Percentiles rank a stretch among this genome's conserved stretches.
These are phyloP conservation scores for Caiman crocodilus DNA, from an alignment of 2,797 vertebrate species.

Conservation along the genomic window DNA sequence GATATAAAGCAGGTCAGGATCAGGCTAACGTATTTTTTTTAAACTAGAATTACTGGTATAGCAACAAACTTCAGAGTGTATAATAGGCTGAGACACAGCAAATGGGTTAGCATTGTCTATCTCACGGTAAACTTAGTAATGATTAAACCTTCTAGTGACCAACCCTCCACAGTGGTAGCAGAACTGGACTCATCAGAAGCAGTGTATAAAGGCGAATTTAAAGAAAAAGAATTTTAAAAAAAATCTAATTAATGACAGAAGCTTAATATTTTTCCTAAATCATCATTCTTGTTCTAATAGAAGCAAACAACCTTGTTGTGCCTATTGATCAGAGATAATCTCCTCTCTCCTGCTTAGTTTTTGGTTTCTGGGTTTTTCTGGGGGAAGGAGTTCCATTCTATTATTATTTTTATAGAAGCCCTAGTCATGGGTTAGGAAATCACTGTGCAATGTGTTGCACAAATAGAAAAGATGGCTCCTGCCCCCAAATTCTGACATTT, in stretches of 20 bases:
- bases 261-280: slow-evolving; percentile 21
- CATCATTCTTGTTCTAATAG: not conserved
- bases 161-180: slow-evolving; percentile 31
- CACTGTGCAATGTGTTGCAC: slow-evolving; percentile 24
- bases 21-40: not conserved
- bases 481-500: slow-evolving; percentile 61
- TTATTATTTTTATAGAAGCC: slow-evolving; percentile 63
- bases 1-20: not conserved
- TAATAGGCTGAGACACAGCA: not conserved
- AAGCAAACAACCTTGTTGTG: not conserved
- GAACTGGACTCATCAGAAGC: not conserved
- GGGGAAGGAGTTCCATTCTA: slow-evolving; percentile 54
- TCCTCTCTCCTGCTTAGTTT: not conserved
- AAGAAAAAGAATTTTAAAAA: not conserved
- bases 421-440: slow-evolving; percentile 29
- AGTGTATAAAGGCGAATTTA: slow-evolving; percentile 23
- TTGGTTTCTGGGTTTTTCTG: not conserved
- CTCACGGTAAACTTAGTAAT: not conserved
- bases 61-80: not conserved
- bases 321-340: slow-evolving; percentile 30
- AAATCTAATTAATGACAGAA: slow-evolving; percentile 11
- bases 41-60: not conserved
- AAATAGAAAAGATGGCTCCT: slow-evolving; percentile 47
- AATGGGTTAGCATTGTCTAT: not conserved
- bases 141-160: not conserved